Conservation (phyloP, 2,113 vertebrate genomes). For the Tragelaphus imberbis region DNA sequence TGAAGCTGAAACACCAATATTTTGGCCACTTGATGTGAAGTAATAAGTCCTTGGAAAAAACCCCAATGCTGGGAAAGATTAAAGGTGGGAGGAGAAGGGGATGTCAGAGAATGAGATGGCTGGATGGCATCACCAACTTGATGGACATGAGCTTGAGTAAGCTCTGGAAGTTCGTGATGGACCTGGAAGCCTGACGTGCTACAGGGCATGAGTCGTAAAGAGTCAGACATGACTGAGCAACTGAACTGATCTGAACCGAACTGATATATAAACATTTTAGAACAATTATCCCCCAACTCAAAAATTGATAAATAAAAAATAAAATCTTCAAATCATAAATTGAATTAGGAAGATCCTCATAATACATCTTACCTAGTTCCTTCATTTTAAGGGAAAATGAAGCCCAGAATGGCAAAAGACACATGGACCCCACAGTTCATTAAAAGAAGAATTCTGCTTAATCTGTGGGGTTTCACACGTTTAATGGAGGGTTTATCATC, state of each 20-base stretch:
- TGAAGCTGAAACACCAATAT: background rate
- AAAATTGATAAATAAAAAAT: background rate
- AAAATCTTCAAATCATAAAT: background rate
- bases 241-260: background rate
- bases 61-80: background rate
- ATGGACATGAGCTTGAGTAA: background rate
- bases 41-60: background rate
- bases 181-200: background rate
- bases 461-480: accelerated
- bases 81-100: background rate
- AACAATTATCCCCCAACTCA: background rate
- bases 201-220: accelerated
- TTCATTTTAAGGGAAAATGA: background rate
- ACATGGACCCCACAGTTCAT: accelerated
- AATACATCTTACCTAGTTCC: background rate
- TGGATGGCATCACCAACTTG: background rate
- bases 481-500: background rate
- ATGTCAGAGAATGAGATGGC: background rate
- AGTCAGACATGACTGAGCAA: background rate
- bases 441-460: background rate
- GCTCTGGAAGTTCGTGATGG: background rate
- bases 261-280: background rate
- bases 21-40: background rate
- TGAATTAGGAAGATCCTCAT: background rate
- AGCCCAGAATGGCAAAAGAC: too few relatives aligned